A percentile compares a stretch with the other conserved stretches of the same genome.
phyloP scores from a whole-genome alignment of 2,797 vertebrate genomes.

The Phylloscopus collybita region DNA sequence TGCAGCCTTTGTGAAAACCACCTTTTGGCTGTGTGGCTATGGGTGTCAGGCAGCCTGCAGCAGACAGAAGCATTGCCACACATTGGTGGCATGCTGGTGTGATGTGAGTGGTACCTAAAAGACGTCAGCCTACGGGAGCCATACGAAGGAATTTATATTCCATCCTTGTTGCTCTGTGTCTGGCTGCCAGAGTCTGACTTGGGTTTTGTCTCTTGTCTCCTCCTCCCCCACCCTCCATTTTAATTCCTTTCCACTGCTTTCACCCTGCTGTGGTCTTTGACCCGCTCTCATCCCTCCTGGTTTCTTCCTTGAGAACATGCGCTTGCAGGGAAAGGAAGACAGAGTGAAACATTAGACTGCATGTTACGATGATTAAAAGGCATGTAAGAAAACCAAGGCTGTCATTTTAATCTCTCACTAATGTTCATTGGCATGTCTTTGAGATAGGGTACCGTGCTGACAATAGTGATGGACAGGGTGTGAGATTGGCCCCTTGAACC shows the following conservation, averaged over 20 bases:
- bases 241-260: constrained; percentile 27
- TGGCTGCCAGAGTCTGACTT: constrained; percentile 45
- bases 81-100: not conserved
- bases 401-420: constrained; percentile 63
- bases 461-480: constrained; percentile 63
- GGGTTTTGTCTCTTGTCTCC: constrained; percentile 14
- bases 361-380: constrained; percentile 72
- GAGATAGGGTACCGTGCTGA: constrained; percentile 60
- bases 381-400: constrained; percentile 70
- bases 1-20: not conserved
- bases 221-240: constrained; percentile 4
- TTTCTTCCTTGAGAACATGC: constrained; percentile 54
- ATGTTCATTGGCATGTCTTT: constrained; percentile 60
- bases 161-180: not conserved
- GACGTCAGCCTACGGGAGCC: not conserved
- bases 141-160: constrained; percentile 21
- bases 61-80: not conserved
- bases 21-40: not conserved
- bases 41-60: not conserved
- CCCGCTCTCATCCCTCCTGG: constrained; percentile 27
- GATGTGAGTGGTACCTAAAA: not conserved
- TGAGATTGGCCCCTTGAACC: constrained; percentile 60
- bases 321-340: constrained; percentile 47
- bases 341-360: constrained; percentile 70
- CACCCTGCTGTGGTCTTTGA: constrained; percentile 46